Evolutionary conservation across 2,113 vertebrate genomes (phyloP).

Genomic region (Rhea pennata): DNA sequence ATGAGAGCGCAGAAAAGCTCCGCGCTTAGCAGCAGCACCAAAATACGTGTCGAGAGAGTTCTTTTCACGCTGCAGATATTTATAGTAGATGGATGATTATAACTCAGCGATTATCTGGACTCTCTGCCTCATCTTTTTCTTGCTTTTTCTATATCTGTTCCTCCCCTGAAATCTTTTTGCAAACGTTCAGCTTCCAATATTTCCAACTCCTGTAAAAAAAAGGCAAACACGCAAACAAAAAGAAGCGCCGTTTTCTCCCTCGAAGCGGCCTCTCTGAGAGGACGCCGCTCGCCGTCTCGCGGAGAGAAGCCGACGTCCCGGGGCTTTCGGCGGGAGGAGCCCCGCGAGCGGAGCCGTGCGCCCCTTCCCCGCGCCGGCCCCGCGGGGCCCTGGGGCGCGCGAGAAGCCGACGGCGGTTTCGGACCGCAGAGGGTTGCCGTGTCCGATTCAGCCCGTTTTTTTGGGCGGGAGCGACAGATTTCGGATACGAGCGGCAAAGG

Average conservation of each 20-base stretch:
- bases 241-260: neutral
- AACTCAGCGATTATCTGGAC: conserved; percentile 51
- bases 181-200: neutral
- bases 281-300: neutral
- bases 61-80: conserved; percentile 35
- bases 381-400: too few relatives aligned
- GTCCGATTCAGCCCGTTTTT: neutral
- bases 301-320: neutral
- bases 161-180: neutral
- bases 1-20: conserved; percentile 41
- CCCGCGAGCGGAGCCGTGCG: too few relatives aligned
- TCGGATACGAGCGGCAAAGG: neutral
- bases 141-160: conserved; percentile 46
- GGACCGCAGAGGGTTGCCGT: neutral
- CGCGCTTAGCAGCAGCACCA: conserved; percentile 18
- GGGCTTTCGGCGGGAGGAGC: too few relatives aligned
- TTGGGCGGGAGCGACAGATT: neutral
- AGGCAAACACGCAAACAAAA: conserved; percentile 1
- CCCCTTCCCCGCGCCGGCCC: too few relatives aligned
- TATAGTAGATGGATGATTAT: conserved; percentile 52
- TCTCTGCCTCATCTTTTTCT: conserved; percentile 42
- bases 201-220: conserved; percentile 22
- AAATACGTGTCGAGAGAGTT: neutral
- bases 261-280: neutral
- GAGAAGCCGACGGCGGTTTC: neutral